Evolutionary conservation across 2,113 vertebrate genomes (phyloP).

Genomic region (Brachionichthys hirsutus): DNA sequence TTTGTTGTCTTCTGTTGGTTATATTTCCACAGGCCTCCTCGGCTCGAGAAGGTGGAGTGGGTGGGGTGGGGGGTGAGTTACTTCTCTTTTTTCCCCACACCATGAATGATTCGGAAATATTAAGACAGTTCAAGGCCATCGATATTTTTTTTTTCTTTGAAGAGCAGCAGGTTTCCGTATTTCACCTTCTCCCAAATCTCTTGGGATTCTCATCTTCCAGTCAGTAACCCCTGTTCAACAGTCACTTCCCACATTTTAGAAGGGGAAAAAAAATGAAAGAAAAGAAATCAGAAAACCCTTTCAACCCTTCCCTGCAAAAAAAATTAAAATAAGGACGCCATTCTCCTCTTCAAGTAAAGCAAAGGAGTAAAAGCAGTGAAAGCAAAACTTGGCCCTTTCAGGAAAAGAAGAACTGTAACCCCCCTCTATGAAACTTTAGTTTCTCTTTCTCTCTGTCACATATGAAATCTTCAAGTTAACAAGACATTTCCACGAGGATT

Average conservation of each 20-base stretch:
- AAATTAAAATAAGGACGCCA: constrained; percentile 45
- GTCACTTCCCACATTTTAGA: constrained; percentile 66
- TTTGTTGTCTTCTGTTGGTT: constrained; percentile 78
- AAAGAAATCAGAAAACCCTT: constrained; percentile 51
- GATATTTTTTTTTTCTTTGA: constrained; percentile 77
- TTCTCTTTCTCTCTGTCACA: constrained; percentile 57
- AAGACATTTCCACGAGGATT: constrained; percentile 70
- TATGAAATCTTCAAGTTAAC: constrained; percentile 77
- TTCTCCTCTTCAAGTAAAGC: constrained; percentile 38
- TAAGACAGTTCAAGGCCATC: constrained; percentile 86
- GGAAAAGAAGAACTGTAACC: constrained; percentile 42
- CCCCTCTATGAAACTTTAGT: constrained; percentile 53
- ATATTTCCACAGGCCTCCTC: constrained; percentile 79
- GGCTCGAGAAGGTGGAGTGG: constrained; percentile 64
- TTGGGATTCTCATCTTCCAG: constrained; percentile 70
- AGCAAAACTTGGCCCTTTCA: constrained; percentile 73
- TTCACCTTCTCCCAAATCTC: constrained; percentile 71
- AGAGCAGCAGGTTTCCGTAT: constrained; percentile 84
- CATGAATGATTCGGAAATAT: constrained; percentile 78
- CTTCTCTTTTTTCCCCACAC: constrained; percentile 55
- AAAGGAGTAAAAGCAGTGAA: constrained; percentile 31
- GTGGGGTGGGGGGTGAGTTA: constrained; percentile 49
- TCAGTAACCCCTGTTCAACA: constrained; percentile 71
- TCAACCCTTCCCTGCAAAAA: constrained; percentile 52
- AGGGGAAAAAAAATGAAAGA: constrained; percentile 50